Percentiles rank a stretch among this genome's conserved stretches.
Evolutionary conservation across 2,888 invertebrate species (phyloP).

Genomic region (Agrilus biguttatus): DNA sequence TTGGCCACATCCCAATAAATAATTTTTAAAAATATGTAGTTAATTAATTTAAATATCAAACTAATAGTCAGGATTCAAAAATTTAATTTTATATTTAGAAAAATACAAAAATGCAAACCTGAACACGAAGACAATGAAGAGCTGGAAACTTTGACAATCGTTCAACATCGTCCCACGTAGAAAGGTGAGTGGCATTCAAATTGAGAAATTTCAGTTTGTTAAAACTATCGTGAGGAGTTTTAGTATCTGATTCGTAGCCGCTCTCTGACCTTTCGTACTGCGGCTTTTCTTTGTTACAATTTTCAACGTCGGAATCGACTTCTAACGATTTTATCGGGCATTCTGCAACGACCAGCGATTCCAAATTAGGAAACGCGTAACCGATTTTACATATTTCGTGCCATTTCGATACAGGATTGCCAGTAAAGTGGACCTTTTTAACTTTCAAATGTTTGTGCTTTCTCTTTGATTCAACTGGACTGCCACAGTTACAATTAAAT

Average conservation of each 20-base stretch:
- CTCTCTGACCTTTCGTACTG: constrained; percentile 38
- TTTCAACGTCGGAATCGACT: constrained; percentile 13
- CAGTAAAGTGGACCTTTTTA: constrained; percentile 73
- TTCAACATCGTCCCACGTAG: constrained; percentile 84
- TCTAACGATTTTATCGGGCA: constrained; percentile 55
- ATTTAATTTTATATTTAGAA: background rate
- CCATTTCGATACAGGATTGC: constrained; percentile 78
- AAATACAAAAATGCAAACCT: constrained; percentile 34
- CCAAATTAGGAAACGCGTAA: constrained; percentile 70
- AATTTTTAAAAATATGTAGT: too few relatives aligned
- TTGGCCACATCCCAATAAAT: too few relatives aligned
- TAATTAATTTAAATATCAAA: too few relatives aligned
- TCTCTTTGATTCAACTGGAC: constrained; percentile 18
- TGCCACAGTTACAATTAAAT: constrained; percentile 16
- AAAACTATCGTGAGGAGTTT: constrained; percentile 47
- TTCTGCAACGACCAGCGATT: constrained; percentile 73
- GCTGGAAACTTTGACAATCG: constrained; percentile 69
- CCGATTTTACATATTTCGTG: constrained; percentile 71
- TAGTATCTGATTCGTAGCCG: constrained; percentile 37
- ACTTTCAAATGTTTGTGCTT: constrained; percentile 45
- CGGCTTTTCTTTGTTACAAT: constrained; percentile 12
- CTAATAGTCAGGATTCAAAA: too few relatives aligned
- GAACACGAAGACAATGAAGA: constrained; percentile 70
- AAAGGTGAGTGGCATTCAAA: constrained; percentile 68
- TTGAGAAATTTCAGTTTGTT: constrained; percentile 64